Evolutionary conservation across 1,140 invertebrate genomes (phyloP).

Genomic region (Drosophila pandora): DNA sequence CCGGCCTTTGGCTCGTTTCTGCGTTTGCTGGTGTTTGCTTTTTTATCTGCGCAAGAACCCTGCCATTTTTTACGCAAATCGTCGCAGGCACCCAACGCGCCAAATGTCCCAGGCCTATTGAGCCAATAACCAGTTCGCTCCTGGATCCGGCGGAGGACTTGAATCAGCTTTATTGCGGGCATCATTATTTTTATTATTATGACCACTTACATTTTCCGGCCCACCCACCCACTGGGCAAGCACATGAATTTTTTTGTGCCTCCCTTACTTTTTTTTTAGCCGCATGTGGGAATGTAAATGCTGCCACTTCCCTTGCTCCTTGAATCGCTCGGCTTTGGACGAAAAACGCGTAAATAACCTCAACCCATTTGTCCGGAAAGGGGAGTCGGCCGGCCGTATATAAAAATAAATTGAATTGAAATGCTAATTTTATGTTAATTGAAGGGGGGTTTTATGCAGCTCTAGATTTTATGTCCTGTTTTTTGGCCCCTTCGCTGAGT

Average conservation of each 20-base stretch:
- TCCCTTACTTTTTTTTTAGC: slow-evolving; percentile 54
- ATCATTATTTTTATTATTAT: slow-evolving; percentile 83
- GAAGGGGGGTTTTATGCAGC: slow-evolving; percentile 79
- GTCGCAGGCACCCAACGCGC: slow-evolving; percentile 34
- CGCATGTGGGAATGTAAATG: slow-evolving; percentile 61
- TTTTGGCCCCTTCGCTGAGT: slow-evolving; percentile 29
- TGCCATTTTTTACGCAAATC: slow-evolving; percentile 80
- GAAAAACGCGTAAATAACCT: slow-evolving; percentile 70
- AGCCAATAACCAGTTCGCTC: slow-evolving; percentile 62
- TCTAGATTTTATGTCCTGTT: slow-evolving; percentile 71
- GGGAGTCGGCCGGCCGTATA: slow-evolving; percentile 46
- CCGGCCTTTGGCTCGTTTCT: slow-evolving; percentile 11
- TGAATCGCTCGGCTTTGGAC: slow-evolving; percentile 15
- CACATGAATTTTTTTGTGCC: slow-evolving; percentile 58
- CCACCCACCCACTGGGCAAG: slow-evolving; percentile 28
- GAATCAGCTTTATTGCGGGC: slow-evolving; percentile 80
- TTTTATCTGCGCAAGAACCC: slow-evolving; percentile 67
- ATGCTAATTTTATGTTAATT: slow-evolving; percentile 82
- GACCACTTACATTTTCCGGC: slow-evolving; percentile 76
- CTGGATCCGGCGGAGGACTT: slow-evolving; percentile 51
- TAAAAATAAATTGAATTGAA: slow-evolving; percentile 82
- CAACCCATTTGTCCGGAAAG: slow-evolving; percentile 67
- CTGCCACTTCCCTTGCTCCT: slow-evolving; percentile 6
- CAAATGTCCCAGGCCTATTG: slow-evolving; percentile 39
- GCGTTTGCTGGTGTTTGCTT: slow-evolving; percentile 57